phyloP scores from a whole-genome alignment of 1,140 invertebrate species.

The Charaxes varanes region DNA sequence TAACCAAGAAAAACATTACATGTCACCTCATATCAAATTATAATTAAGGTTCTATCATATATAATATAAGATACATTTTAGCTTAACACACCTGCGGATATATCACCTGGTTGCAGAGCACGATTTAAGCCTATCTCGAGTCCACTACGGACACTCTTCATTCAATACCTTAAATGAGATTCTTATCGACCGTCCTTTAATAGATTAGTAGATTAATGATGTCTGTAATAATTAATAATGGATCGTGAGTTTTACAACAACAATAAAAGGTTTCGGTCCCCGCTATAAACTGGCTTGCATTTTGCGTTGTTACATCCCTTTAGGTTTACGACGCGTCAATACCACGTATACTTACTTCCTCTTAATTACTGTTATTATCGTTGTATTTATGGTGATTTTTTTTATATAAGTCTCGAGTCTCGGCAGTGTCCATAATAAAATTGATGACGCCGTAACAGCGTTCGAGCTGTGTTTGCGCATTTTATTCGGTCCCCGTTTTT shows the following conservation, averaged over 20 bases:
- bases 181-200: slow-evolving; percentile 70
- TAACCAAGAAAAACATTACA: slow-evolving; percentile 22
- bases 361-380: slow-evolving; percentile 65
- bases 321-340: slow-evolving; percentile 66
- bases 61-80: slow-evolving; percentile 12
- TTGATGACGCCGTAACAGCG: slow-evolving; percentile 24
- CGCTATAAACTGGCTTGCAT: slow-evolving; percentile 61
- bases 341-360: slow-evolving; percentile 56
- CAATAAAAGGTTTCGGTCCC: slow-evolving; percentile 65
- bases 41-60: slow-evolving; percentile 1
- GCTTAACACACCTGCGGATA: neutral
- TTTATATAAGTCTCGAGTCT: slow-evolving; percentile 37
- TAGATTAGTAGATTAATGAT: slow-evolving; percentile 74
- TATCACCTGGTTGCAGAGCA: slow-evolving; percentile 15
- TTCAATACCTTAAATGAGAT: slow-evolving; percentile 74
- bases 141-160: slow-evolving; percentile 71
- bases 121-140: slow-evolving; percentile 69
- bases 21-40: slow-evolving; percentile 1
- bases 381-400: slow-evolving; percentile 54
- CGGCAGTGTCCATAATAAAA: slow-evolving; percentile 24
- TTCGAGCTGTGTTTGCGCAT: slow-evolving; percentile 14
- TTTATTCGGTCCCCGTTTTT: slow-evolving; percentile 12
- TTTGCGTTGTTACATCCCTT: slow-evolving; percentile 62
- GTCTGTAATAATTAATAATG: slow-evolving; percentile 74
- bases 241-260: slow-evolving; percentile 71